Conservation (phyloP, 2,888 invertebrate genomes). For the Nymphalis c-album region DNA sequence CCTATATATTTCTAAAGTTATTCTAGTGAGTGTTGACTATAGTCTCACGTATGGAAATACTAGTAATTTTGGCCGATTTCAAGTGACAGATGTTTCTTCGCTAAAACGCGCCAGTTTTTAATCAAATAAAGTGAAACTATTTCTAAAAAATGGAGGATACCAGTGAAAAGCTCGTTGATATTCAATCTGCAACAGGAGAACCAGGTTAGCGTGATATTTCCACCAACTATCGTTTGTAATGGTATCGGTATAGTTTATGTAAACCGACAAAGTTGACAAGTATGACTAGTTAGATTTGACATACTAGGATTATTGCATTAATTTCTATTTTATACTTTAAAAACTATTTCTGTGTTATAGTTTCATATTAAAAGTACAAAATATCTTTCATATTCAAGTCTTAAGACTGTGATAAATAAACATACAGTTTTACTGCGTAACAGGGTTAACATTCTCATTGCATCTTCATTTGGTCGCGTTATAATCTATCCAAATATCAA, state of each 20-base stretch:
- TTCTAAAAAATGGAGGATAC: constrained; percentile 59
- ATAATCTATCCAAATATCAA: constrained; percentile 60
- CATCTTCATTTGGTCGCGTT: constrained; percentile 48
- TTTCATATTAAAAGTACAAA: not conserved
- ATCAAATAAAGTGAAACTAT: constrained; percentile 45
- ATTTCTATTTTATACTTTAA: constrained; percentile 9
- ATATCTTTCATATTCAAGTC: not conserved
- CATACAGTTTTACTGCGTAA: constrained; percentile 1
- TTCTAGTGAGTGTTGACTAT: constrained; percentile 22
- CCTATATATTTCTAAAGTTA: constrained; percentile 17
- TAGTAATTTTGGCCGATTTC: constrained; percentile 47
- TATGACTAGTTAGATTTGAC: constrained; percentile 33
- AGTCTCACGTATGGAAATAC: constrained; percentile 49
- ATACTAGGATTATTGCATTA: constrained; percentile 19
- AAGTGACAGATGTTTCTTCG: constrained; percentile 70
- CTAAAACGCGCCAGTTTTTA: constrained; percentile 66
- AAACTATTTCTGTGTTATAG: not conserved
- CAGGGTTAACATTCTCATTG: constrained; percentile 19
- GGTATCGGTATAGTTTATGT: constrained; percentile 45
- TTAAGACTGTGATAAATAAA: not conserved
- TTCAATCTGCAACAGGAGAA: constrained; percentile 49
- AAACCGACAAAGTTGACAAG: constrained; percentile 49
- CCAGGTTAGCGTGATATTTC: constrained; percentile 52
- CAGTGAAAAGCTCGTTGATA: constrained; percentile 47
- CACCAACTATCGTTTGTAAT: constrained; percentile 36